phyloP scores from a whole-genome alignment of 2,888 invertebrate species.

The Agrochola lychnidis region DNA sequence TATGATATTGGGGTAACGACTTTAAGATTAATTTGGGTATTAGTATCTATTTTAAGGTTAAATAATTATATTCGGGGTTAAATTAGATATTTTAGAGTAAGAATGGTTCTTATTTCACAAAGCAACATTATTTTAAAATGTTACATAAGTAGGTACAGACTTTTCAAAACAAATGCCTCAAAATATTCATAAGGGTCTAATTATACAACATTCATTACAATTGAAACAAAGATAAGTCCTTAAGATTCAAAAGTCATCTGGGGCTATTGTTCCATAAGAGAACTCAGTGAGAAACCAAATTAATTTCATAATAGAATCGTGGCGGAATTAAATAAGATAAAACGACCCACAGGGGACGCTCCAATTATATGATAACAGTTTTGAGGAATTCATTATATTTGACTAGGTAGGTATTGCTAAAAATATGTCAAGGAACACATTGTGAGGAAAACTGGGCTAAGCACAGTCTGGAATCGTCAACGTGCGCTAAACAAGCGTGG shows the following conservation, averaged over 20 bases:
- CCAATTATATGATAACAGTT: slow-evolving; percentile 33
- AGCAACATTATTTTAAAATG: neutral
- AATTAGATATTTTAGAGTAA: too few species aligned
- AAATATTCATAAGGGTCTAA: slow-evolving; percentile 15
- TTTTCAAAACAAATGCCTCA: neutral
- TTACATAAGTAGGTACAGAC: neutral
- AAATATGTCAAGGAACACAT: neutral
- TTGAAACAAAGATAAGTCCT: slow-evolving; percentile 38
- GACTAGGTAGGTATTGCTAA: neutral
- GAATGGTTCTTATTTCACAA: too few species aligned
- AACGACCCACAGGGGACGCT: slow-evolving; percentile 23
- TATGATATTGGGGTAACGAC: too few species aligned
- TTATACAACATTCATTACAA: slow-evolving; percentile 45
- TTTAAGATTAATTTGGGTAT: too few species aligned
- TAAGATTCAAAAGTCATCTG: slow-evolving; percentile 49
- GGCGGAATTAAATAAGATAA: slow-evolving; percentile 45
- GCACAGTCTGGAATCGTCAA: neutral
- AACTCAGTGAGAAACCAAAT: slow-evolving; percentile 45
- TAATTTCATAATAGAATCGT: slow-evolving; percentile 48
- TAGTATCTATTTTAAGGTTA: too few species aligned
- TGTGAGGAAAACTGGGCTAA: neutral
- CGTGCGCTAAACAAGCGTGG: neutral
- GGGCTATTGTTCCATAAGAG: slow-evolving; percentile 55
- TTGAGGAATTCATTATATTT: slow-evolving; percentile 4
- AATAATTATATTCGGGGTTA: too few species aligned